phyloP scores from a whole-genome alignment of 2,113 vertebrate genomes.

The Saccopteryx leptura region DNA sequence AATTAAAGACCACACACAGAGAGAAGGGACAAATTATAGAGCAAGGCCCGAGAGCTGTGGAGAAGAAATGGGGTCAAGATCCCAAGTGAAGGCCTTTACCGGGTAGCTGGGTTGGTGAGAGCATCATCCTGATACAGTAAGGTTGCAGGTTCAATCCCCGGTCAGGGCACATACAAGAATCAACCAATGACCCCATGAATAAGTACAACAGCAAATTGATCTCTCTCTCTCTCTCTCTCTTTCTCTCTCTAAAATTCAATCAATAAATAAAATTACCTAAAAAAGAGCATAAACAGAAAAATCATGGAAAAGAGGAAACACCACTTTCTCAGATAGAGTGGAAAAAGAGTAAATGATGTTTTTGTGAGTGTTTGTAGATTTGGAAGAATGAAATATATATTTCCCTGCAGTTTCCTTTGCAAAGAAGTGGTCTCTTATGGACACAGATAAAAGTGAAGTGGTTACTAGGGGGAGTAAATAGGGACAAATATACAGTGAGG shows the following conservation, averaged over 20 bases:
- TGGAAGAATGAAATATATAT: not conserved
- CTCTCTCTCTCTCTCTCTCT: no score
- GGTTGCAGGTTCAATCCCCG: no score
- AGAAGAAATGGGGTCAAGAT: not conserved
- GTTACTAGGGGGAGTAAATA: no score
- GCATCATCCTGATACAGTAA: no score
- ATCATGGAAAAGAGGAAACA: not conserved
- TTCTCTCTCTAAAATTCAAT: no score
- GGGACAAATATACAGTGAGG: no score
- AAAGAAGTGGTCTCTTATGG: not conserved
- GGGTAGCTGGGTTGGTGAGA: no score
- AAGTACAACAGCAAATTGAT: no score
- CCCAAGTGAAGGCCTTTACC: not conserved
- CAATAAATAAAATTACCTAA: no score
- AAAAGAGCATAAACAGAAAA: not conserved
- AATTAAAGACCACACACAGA: not conserved
- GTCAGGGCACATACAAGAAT: no score
- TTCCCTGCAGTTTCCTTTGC: not conserved
- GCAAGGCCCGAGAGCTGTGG: not conserved
- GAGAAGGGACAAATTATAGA: not conserved
- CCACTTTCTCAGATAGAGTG: not conserved
- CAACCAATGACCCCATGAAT: no score
- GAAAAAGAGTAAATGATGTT: not conserved
- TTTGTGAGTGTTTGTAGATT: not conserved
- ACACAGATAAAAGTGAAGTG: no score